phyloP scores from a whole-genome alignment of 2,888 invertebrate genomes.

The Dicranocentrus wangi region DNA sequence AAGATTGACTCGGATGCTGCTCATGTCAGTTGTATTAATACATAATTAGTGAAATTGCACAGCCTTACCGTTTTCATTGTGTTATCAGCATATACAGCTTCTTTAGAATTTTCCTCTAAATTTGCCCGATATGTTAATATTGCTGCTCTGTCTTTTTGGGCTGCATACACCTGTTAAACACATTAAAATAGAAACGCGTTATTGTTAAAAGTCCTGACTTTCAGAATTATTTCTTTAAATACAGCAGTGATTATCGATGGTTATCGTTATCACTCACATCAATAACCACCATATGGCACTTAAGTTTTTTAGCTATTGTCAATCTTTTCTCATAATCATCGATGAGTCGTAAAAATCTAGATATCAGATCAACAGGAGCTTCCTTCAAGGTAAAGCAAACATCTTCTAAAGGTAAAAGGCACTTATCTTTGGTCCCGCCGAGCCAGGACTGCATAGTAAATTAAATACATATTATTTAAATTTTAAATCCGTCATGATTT shows the following conservation, averaged over 20 bases:
- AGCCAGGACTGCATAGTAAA: slow-evolving; percentile 75
- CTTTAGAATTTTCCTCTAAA: slow-evolving; percentile 81
- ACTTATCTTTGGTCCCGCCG: slow-evolving; percentile 76
- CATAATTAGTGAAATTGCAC: no score
- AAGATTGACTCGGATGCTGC: no score
- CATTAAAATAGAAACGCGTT: no score
- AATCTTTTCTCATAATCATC: slow-evolving; percentile 79
- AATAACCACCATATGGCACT: slow-evolving; percentile 81
- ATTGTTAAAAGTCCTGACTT: no score
- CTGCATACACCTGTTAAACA: slow-evolving; percentile 75
- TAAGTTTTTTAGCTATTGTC: slow-evolving; percentile 79
- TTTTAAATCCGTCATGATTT: no score
- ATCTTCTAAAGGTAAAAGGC: slow-evolving; percentile 76
- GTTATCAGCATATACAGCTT: slow-evolving; percentile 84
- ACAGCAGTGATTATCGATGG: no score
- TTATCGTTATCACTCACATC: slow-evolving; percentile 76
- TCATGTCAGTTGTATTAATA: no score
- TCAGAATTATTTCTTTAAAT: no score
- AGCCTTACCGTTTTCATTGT: no score
- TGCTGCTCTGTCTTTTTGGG: slow-evolving; percentile 80
- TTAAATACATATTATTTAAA: background rate
- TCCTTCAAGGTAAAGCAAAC: slow-evolving; percentile 75
- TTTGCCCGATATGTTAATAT: slow-evolving; percentile 80
- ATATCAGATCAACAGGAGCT: slow-evolving; percentile 76
- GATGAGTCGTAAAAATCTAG: slow-evolving; percentile 78